Conservation (phyloP, 2,113 vertebrate genomes). For the Gobius niger region DNA sequence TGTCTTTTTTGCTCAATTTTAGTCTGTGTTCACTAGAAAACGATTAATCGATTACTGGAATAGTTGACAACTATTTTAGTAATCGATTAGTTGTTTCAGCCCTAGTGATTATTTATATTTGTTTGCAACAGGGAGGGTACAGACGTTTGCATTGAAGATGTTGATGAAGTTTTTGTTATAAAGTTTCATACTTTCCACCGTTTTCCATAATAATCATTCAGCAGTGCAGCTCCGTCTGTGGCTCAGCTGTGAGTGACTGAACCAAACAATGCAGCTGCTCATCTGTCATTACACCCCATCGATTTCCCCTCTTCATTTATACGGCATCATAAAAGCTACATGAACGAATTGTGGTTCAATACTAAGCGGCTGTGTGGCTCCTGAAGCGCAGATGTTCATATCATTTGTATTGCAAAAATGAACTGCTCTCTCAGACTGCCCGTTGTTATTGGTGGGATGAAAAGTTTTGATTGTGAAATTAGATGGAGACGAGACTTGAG, state of each 20-base stretch:
- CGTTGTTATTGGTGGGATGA: background rate
- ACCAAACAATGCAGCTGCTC: slow-evolving; percentile 25
- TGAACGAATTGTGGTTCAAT: slow-evolving; percentile 1
- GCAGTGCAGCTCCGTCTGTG: slow-evolving; percentile 18
- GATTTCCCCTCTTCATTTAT: background rate
- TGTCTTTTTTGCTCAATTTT: too few species aligned
- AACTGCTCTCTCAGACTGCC: background rate
- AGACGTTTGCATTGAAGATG: slow-evolving; percentile 2
- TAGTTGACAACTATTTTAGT: too few species aligned
- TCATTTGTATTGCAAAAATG: background rate
- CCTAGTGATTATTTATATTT: too few species aligned
- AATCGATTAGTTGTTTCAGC: too few species aligned
- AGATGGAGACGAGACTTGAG: background rate
- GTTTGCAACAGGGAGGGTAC: background rate
- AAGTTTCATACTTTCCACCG: background rate
- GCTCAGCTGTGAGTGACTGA: slow-evolving; percentile 15
- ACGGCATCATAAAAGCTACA: background rate
- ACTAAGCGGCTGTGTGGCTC: background rate
- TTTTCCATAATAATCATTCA: slow-evolving; percentile 2
- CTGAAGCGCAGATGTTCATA: slow-evolving; percentile 17
- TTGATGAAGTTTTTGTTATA: slow-evolving; percentile 12
- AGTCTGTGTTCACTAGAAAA: too few species aligned
- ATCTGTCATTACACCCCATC: background rate
- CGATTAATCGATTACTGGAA: too few species aligned
- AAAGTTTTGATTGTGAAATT: background rate